Conservation (phyloP, 2,113 vertebrate genomes). For the Psophia crepitans region DNA sequence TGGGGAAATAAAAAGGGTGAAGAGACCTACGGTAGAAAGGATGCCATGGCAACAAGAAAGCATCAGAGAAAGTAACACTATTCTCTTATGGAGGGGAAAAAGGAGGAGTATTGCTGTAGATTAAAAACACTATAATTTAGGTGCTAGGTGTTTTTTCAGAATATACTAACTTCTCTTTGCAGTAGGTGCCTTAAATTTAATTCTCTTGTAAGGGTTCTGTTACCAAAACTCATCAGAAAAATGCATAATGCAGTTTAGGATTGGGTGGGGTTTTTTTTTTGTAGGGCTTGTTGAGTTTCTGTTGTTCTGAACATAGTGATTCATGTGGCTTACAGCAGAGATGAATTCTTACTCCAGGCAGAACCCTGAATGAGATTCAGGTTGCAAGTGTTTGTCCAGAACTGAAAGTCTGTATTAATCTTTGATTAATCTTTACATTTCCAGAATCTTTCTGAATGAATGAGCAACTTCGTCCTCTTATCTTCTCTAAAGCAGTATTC, state of each 20-base stretch:
- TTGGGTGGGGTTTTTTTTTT: background rate
- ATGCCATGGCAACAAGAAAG: constrained; percentile 71
- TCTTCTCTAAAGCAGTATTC: background rate
- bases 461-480: background rate
- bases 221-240: background rate
- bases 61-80: constrained; percentile 60
- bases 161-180: background rate
- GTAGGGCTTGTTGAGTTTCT: background rate
- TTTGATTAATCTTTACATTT: background rate
- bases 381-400: background rate
- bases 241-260: background rate
- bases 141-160: background rate
- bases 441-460: background rate
- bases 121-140: background rate
- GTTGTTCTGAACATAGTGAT: background rate
- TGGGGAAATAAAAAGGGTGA: background rate
- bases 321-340: background rate
- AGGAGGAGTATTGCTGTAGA: background rate
- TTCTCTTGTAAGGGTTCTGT: background rate
- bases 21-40: background rate
- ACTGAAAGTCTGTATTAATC: background rate
- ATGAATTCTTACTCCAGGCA: background rate
- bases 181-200: background rate
- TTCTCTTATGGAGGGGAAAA: background rate
- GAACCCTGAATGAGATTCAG: background rate